Conservation (phyloP, 1,140 invertebrate genomes). For the Brachionus koreanus region DNA sequence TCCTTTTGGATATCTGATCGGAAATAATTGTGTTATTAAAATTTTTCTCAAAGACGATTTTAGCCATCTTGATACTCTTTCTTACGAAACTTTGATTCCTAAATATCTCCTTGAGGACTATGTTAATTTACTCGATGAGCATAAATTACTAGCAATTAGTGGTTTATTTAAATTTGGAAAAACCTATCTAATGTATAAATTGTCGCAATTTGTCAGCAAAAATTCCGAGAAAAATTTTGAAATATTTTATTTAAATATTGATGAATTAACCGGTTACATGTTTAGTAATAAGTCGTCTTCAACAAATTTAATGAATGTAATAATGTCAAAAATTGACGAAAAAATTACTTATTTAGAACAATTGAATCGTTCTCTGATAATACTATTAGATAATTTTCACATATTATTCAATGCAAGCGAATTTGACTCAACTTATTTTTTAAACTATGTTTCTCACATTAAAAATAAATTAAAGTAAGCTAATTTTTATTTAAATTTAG, state of each 20-base stretch:
- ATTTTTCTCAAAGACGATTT: conserved; percentile 66
- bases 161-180: conserved; percentile 95
- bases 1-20: conserved; percentile 86
- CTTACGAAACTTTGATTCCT: conserved; percentile 91
- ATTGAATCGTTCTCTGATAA: neutral
- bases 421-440: neutral
- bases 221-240: conserved; percentile 28
- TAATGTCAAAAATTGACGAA: neutral
- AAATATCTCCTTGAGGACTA: conserved; percentile 91
- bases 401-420: neutral
- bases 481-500: neutral
- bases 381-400: conserved; percentile 21
- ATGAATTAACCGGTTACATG: conserved; percentile 12
- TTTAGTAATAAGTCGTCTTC: neutral
- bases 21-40: conserved; percentile 65
- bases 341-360: neutral
- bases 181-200: conserved; percentile 86
- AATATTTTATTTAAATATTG: conserved; percentile 36
- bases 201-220: conserved; percentile 75
- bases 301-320: neutral
- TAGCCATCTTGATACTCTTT: conserved; percentile 81
- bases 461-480: conserved; percentile 9
- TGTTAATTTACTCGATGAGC: conserved; percentile 78
- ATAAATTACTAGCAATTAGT: conserved; percentile 85
- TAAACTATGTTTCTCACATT: neutral